Base-by-base conservation (phyloP, 1,140 invertebrate genomes). In the Galendromus occidentalis region DNA sequence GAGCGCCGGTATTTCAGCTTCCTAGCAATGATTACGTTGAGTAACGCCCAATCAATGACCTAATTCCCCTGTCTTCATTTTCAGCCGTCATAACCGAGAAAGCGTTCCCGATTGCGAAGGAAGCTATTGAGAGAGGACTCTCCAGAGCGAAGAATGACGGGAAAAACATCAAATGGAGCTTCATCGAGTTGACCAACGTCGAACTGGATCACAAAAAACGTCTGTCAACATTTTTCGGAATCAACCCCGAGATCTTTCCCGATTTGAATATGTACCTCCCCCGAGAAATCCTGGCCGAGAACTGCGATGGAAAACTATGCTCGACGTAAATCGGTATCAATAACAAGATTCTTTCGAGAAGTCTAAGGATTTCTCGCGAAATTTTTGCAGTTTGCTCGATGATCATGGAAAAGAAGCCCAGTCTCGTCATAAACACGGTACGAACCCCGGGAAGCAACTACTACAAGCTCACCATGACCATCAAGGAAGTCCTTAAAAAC, bases 61-160 rank as follows among this genome's bases (percentile, higher is more conserved):
- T n/a, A n/a, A 39, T 9, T 39, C 4, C 9, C 33, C 9, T 4
- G 9, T 39, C 9, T 9, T 39, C 30, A 20, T 42, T 69, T 65
- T 44, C 44, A 69, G 68, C 66, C 63, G 66, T 44, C 12, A 67
- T 67, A 17, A 66, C 67, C 64, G 68, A 69, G 41, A 63, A 64
- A 7, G 66, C 67, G 39, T 69, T 67, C 44, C 64, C 47, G 12
- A 25, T 69, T 41, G 66, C 68, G 17, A 65, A 64, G 25, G 39
- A 67, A 20, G 65, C 67, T 14, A 45, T 69, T 6, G 51, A 67
- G 7, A 44, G 41, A 33, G 51, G 67, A 20, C 66, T 69, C 45
- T 47, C 55, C 6, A 64, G 33, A 2, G 51, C 51, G 22, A 59
- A 59, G 14, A 25, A 1, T 22, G 51, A 59, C 22, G 51, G 51